Percentiles rank a stretch among this genome's conserved stretches.
phyloP scores from a whole-genome alignment of 1,140 invertebrate species.

The Lethrus apterus region DNA sequence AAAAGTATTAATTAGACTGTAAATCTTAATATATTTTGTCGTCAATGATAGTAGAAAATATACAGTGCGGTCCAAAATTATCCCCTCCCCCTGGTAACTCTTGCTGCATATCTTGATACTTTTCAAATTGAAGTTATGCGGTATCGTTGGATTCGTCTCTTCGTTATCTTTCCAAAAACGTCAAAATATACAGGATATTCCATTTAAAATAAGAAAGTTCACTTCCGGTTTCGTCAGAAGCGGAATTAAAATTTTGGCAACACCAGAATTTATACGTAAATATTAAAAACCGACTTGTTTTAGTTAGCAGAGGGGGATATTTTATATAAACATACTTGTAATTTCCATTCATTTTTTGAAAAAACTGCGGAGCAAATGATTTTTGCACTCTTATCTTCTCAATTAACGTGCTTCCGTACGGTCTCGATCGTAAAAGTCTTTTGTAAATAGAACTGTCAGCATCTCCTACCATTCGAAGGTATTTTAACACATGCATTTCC shows the following conservation, averaged over 20 bases:
- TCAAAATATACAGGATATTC: too few species aligned
- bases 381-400: slow-evolving; percentile 11
- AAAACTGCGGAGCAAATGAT: slow-evolving; percentile 14
- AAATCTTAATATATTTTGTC: too few species aligned
- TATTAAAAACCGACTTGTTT: background rate
- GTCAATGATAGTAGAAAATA: background rate
- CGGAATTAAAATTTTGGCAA: too few species aligned
- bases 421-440: slow-evolving; percentile 3
- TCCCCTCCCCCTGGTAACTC: background rate
- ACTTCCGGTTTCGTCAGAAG: too few species aligned
- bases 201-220: background rate
- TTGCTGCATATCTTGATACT: too few species aligned
- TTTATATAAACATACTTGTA: background rate
- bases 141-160: too few species aligned
- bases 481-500: slow-evolving; percentile 30
- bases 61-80: background rate
- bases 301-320: background rate
- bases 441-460: background rate
- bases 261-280: background rate
- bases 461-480: slow-evolving; percentile 26
- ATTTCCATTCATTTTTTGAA: slow-evolving; percentile 7
- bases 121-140: background rate
- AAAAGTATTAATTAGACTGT: too few species aligned
- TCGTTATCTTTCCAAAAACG: background rate
- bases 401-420: slow-evolving; percentile 2